Evolutionary conservation across 2,797 vertebrate genomes (phyloP).

Genomic region (Syngnathus acus): DNA sequence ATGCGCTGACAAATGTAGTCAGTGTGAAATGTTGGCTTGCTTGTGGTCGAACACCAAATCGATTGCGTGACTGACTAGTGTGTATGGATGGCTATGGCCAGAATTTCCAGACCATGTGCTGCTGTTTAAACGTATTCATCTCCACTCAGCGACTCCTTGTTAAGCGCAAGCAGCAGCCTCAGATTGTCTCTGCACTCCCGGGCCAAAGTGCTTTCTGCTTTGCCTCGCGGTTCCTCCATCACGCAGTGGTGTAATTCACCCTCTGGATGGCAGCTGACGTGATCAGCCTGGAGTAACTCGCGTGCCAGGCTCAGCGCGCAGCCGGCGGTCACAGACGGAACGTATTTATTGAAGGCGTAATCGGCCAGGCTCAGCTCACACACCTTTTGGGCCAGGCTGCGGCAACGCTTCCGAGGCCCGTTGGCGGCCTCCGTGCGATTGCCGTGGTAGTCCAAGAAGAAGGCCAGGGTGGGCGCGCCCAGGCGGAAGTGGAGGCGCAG

Average conservation of each 20-base stretch:
- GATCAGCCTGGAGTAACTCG: slow-evolving; percentile 55
- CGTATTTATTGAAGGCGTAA: slow-evolving; percentile 81
- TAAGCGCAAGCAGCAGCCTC: slow-evolving; percentile 78
- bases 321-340: slow-evolving; percentile 79
- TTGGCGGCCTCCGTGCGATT: slow-evolving; percentile 22
- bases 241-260: slow-evolving; percentile 10
- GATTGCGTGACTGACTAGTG: too few species aligned
- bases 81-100: too few species aligned
- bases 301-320: slow-evolving; percentile 75
- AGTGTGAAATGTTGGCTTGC: neutral
- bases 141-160: slow-evolving; percentile 63
- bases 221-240: slow-evolving; percentile 9
- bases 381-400: slow-evolving; percentile 69
- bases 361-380: slow-evolving; percentile 88
- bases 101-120: too few species aligned
- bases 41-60: neutral
- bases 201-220: slow-evolving; percentile 24
- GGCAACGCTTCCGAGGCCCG: slow-evolving; percentile 33
- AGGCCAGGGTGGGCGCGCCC: slow-evolving; percentile 79
- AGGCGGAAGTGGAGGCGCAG: slow-evolving; percentile 79
- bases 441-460: slow-evolving; percentile 85
- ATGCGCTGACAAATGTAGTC: neutral
- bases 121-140: too few species aligned
- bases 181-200: slow-evolving; percentile 78
- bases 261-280: neutral